Evolutionary conservation across 1,140 invertebrate species (phyloP), one percentile per base, ranked within the genome.

Genomic region (Orussus abietinus): DNA sequence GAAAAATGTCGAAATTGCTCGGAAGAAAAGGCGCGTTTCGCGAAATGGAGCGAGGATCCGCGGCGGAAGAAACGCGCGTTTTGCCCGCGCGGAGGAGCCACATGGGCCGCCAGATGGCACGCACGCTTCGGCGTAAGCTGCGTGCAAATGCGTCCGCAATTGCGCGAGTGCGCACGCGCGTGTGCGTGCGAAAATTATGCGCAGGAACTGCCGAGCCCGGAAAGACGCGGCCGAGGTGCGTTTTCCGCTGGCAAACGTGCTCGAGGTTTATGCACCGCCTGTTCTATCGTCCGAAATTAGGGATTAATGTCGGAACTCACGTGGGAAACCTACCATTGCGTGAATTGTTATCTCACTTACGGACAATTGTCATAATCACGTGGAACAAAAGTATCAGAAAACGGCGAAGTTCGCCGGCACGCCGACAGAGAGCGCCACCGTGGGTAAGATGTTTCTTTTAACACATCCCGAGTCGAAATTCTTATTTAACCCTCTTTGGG

Each of bases 101-200:
- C 59, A 59, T 65, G 55, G 53, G 43, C 54, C 58, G 53, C 55
- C 64, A 65, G 64, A 61, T 67, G 64, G 57, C 49, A 57, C 53
- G 61, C 59, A 58, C 52, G 56, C 48, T 38, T 48, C 51, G 51
- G 32, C 14, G 41, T 29, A 22, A 33, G 21, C 31, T 21, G 19
- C 19, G 21, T 22, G 31, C 18, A 19, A 58, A 57, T 57, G 55
- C 54, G 54, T 54, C 56, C 56, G 55, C 55, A 55, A 57, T 57
- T 59, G 55, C 49, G 57, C 51, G 39, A 43, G 42, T 12, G 18
- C 13, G 14, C 25, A 38, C 31, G 17, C 28, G n/a, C 20, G 22
- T 21, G 42, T 42, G 30, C 36, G 39, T 17, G 37, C 19, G 41
- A 55, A 46, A 55, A 55, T 55, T 46, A 51, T 55, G 45, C 40